phyloP scores from a whole-genome alignment of 2,113 vertebrate species.

The Caretta caretta region DNA sequence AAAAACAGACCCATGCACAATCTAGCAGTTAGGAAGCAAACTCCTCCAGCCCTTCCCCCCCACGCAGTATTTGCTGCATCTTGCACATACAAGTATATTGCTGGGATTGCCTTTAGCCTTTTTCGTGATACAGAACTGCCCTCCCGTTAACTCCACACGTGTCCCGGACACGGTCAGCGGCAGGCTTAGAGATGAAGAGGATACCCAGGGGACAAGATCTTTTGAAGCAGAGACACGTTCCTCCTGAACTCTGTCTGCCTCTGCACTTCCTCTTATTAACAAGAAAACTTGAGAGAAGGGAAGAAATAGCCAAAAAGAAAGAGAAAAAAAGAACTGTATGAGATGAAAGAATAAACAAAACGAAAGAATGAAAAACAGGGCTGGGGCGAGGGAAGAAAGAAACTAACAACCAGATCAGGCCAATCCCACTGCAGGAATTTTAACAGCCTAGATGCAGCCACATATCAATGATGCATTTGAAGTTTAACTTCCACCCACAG shows the following conservation, averaged over 20 bases:
- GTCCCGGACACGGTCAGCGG: not conserved
- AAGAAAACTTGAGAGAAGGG: not conserved
- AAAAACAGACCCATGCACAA: not conserved
- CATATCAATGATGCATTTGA: not conserved
- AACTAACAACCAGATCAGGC: not conserved
- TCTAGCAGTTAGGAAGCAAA: not conserved
- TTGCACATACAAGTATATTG: not conserved
- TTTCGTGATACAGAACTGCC: not conserved
- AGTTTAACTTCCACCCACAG: not conserved
- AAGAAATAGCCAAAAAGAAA: not conserved
- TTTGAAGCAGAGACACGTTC: not conserved
- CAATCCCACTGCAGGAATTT: not conserved
- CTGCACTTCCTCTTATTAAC: not conserved
- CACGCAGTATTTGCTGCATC: not conserved
- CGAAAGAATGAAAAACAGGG: rapidly evolving
- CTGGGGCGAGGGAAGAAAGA: rapidly evolving
- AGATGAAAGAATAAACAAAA: not conserved
- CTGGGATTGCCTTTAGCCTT: not conserved
- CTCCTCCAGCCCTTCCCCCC: not conserved
- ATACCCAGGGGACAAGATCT: not conserved
- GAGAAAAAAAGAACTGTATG: not conserved
- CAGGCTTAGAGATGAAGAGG: not conserved
- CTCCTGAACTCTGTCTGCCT: rapidly evolving
- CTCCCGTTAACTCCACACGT: not conserved
- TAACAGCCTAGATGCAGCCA: not conserved